These are phyloP conservation scores for Rhopalosiphum padi DNA, from an alignment of 1,140 invertebrate species.

Conservation along the genomic window DNA sequence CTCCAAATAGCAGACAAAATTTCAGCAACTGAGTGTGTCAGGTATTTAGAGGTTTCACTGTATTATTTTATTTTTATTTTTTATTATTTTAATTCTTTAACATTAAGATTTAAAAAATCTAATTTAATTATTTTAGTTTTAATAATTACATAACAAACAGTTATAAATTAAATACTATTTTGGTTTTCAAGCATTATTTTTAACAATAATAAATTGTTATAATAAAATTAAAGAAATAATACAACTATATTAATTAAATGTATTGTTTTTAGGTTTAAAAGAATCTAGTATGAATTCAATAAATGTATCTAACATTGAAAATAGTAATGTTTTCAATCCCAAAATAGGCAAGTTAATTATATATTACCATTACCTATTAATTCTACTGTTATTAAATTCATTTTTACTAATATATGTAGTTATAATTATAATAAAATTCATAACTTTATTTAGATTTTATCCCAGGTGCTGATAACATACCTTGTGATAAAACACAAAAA, in stretches of 20 bases:
- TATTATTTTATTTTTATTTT: too few relatives aligned
- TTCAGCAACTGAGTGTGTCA: too few relatives aligned
- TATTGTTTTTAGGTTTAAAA: constrained; percentile 21
- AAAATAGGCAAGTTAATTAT: not conserved
- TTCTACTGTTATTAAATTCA: not conserved
- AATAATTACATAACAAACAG: not conserved
- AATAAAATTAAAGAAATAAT: not conserved
- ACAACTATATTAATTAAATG: not conserved
- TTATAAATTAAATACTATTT: not conserved
- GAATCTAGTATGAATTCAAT: not conserved
- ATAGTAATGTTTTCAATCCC: not conserved
- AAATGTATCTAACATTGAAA: not conserved
- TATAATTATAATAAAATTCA: not conserved
- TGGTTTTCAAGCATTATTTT: not conserved
- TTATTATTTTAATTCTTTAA: not conserved
- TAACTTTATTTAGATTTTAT: constrained; percentile 27
- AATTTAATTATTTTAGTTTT: not conserved
- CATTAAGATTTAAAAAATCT: not conserved
- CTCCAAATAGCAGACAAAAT: too few relatives aligned
- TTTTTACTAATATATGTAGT: not conserved
- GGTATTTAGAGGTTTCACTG: too few relatives aligned
- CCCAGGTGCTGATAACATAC: not conserved
- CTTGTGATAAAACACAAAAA: constrained; percentile 13
- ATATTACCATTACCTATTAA: not conserved
- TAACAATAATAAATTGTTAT: not conserved